Evolutionary conservation across 2,888 invertebrate genomes (phyloP), one percentile per base, ranked within the genome.

Genomic region (Choreutis nemorana): DNA sequence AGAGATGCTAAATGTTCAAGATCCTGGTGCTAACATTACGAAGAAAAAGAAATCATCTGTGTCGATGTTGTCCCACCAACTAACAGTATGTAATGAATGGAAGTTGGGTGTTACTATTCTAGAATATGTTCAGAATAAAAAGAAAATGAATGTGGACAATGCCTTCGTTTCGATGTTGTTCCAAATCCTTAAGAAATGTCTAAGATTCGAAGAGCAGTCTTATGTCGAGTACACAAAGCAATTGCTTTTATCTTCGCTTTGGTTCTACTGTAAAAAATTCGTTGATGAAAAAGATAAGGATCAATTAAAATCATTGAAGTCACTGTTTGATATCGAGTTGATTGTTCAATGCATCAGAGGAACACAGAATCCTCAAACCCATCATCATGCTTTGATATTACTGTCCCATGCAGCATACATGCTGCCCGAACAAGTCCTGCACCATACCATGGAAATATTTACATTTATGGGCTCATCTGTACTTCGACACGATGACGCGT

Each of bases 381-480:
- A 98, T 53, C 91, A 97, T 48, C 94, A 96, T 48, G 94, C 97
- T 0, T 72, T 98, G 30, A 80, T 94, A 15, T 80, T 97, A 1
- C 77, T 98, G 2, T 86, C 91, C 0, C 84, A 89, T 32, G 87
- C 90, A 8, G 92, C 94, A 0, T 81, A 82, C 14, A 81, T 92
- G 50, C 81, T 90, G 32, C 94, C 94, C 0, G 85, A 88, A 34
- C 87, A 90, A 67, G 93, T 98, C 1, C 71, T 97, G 9, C 90
- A 94, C 53, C 94, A 97, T 49, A 90, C 97, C 3, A 96, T 98
- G 87, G 89, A 94, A 12, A 92, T 99, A 44, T 99, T 99, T 58
- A 97, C 97, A 0, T 99, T 98, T 54, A 95, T 99, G 87, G 98
- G 98, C 1, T 91, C 91, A 0, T 93, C 93, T 0, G 87, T 98